These are phyloP conservation scores for Hippolais icterina DNA, from an alignment of 2,113 vertebrate species.

Conservation along the genomic window DNA sequence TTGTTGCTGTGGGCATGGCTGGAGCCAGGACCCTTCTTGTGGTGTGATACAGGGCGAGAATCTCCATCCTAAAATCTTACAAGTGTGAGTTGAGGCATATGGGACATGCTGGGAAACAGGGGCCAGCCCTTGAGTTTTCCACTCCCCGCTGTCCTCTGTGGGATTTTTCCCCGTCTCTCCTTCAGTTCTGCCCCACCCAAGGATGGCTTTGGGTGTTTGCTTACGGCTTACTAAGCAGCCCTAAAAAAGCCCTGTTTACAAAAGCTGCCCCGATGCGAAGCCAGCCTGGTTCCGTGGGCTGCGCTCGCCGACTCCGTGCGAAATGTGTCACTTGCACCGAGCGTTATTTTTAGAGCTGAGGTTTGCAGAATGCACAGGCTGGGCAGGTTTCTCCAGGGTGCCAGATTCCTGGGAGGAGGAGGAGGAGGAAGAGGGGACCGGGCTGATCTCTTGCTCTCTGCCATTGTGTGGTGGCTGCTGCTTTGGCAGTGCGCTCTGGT, in stretches of 20 bases:
- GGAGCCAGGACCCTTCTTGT: neutral
- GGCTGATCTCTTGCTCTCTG: neutral
- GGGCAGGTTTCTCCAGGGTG: constrained; percentile 31
- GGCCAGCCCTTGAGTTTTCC: neutral
- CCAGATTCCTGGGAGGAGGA: neutral
- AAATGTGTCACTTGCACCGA: constrained; percentile 19
- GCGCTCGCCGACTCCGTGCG: neutral
- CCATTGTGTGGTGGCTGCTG: fast-evolving
- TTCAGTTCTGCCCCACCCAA: neutral
- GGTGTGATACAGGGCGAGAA: neutral
- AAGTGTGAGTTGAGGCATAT: neutral
- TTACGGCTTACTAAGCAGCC: neutral
- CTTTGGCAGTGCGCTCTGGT: neutral
- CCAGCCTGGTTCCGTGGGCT: constrained; percentile 50
- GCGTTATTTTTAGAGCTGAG: constrained; percentile 43
- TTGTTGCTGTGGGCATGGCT: neutral
- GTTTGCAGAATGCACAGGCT: constrained; percentile 38
- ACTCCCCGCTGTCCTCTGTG: fast-evolving
- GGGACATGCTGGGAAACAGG: fast-evolving
- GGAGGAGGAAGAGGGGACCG: neutral
- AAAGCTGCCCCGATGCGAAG: neutral
- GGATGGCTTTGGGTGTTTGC: neutral
- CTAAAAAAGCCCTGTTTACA: constrained; percentile 39
- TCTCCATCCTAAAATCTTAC: neutral
- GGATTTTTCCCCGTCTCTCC: neutral